phyloP scores from a whole-genome alignment of 2,113 vertebrate genomes.

The Perognathus longimembris region DNA sequence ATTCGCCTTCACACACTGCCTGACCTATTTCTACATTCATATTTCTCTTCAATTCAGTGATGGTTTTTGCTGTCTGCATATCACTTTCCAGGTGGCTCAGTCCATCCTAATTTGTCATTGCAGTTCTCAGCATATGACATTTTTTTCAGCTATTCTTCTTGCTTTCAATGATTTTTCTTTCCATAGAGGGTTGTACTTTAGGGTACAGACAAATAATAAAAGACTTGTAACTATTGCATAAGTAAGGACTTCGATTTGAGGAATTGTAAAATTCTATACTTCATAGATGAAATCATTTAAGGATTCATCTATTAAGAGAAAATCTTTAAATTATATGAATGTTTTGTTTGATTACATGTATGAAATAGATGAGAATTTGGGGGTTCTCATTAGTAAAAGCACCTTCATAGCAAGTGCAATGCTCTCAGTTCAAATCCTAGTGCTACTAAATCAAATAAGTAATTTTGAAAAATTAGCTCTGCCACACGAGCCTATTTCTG shows the following conservation, averaged over 20 bases:
- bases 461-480: too few species aligned
- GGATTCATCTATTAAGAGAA: constrained; percentile 79
- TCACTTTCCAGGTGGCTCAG: constrained; percentile 35
- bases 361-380: constrained; percentile 79
- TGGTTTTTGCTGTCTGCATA: not conserved
- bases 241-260: constrained; percentile 49
- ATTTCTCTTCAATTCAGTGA: not conserved
- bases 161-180: constrained; percentile 5
- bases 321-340: constrained; percentile 80
- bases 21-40: not conserved
- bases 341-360: constrained; percentile 74
- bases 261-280: constrained; percentile 55
- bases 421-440: too few species aligned
- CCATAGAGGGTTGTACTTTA: not conserved
- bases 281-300: constrained; percentile 72
- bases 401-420: too few species aligned
- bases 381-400: too few species aligned
- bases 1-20: not conserved
- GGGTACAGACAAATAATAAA: not conserved
- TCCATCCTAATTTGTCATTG: not conserved
- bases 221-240: constrained; percentile 59
- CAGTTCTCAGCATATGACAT: constrained; percentile 42
- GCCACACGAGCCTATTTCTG: too few species aligned
- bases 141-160: constrained; percentile 1
- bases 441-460: too few species aligned